A percentile compares a stretch with the other conserved stretches of the same genome.
These are phyloP conservation scores for Rhynchophorus ferrugineus DNA, from an alignment of 1,140 invertebrate genomes.

Conservation along the genomic window DNA sequence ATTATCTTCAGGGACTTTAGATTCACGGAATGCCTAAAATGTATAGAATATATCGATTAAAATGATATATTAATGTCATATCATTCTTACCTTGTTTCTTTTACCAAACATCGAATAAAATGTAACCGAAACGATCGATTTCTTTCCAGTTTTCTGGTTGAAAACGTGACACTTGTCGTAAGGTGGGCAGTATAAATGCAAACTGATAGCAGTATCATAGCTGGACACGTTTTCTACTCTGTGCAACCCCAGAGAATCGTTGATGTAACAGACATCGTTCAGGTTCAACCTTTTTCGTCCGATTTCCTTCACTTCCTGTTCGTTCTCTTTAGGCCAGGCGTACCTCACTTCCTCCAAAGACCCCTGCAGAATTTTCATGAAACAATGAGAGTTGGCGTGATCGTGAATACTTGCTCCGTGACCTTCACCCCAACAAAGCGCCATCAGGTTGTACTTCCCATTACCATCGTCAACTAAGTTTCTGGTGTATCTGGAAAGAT, in stretches of 20 bases:
- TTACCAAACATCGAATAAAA: constrained; percentile 87
- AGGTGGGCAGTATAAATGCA: constrained; percentile 95
- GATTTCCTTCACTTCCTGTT: constrained; percentile 51
- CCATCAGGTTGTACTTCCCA: constrained; percentile 96
- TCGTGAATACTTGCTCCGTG: constrained; percentile 94
- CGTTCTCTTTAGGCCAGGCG: constrained; percentile 56
- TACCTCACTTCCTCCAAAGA: constrained; percentile 65
- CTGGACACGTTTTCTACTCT: constrained; percentile 92
- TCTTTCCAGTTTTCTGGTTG: constrained; percentile 82
- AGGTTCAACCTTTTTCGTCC: constrained; percentile 54
- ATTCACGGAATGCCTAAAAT: no score
- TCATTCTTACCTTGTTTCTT: constrained; percentile 44
- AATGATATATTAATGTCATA: no score
- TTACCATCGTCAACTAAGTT: constrained; percentile 93
- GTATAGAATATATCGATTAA: no score
- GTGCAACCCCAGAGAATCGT: constrained; percentile 90
- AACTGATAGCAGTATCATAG: constrained; percentile 76
- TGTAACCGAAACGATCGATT: constrained; percentile 60
- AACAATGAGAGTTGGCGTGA: constrained; percentile 93
- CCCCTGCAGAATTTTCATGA: constrained; percentile 86
- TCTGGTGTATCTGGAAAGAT: constrained; percentile 74
- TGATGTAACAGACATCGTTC: constrained; percentile 90
- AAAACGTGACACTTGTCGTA: constrained; percentile 85
- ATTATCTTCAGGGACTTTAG: no score
- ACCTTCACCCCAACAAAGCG: constrained; percentile 94